Evolutionary conservation across 2,797 vertebrate species (phyloP).

Genomic region (Oreochromis mossambicus): DNA sequence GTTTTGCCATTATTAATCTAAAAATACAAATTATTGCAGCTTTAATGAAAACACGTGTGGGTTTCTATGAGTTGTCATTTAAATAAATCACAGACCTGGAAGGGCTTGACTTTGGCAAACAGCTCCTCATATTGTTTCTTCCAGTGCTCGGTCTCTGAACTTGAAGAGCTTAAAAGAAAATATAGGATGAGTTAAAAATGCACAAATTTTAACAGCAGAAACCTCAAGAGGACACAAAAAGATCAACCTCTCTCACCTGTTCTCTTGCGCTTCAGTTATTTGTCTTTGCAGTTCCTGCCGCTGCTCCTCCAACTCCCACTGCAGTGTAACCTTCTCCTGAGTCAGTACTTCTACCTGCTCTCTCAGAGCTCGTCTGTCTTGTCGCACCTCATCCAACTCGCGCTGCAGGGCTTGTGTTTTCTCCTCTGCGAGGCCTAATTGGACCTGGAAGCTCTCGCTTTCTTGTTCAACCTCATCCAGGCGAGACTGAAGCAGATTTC

Average conservation of each 20-base stretch:
- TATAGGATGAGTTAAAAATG: neutral
- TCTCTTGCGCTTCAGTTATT: constrained; percentile 62
- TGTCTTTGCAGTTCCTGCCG: constrained; percentile 65
- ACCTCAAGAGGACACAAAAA: neutral
- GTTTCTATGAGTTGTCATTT: neutral
- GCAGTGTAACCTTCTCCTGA: constrained; percentile 68
- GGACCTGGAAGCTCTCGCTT: constrained; percentile 15
- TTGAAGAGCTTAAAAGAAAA: constrained; percentile 24
- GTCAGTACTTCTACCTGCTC: constrained; percentile 46
- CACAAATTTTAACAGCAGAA: neutral
- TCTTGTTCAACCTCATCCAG: constrained; percentile 37
- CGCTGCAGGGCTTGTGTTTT: neutral
- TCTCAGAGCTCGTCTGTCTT: constrained; percentile 23
- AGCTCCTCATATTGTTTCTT: constrained; percentile 63
- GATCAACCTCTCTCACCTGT: constrained; percentile 63
- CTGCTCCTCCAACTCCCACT: constrained; percentile 74
- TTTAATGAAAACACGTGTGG: neutral
- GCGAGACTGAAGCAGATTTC: constrained; percentile 23
- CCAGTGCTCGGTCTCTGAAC: constrained; percentile 48
- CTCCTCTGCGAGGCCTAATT: constrained; percentile 38
- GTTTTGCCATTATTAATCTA: neutral
- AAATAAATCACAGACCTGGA: constrained; percentile 60
- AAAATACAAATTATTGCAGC: neutral
- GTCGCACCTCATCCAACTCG: constrained; percentile 18
- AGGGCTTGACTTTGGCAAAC: constrained; percentile 60